These are phyloP conservation scores for Seladonia tumulorum DNA, from an alignment of 2,888 invertebrate species.

Conservation along the genomic window DNA sequence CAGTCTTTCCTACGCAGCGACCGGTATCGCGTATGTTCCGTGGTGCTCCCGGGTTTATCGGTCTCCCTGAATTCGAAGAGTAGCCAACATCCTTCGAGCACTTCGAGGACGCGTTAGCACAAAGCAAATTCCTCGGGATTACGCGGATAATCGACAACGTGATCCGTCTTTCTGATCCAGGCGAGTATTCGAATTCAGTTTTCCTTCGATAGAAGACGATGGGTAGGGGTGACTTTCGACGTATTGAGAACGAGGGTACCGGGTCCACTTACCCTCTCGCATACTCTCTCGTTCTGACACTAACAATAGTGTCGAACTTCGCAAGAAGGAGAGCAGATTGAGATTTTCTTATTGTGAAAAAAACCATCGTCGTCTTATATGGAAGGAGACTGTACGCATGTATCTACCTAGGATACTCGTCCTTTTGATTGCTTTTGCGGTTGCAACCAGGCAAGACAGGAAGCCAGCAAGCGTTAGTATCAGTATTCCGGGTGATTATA, in stretches of 20 bases:
- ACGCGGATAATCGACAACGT: background rate
- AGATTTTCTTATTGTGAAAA: no score
- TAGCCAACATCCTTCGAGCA: background rate
- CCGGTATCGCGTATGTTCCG: slow-evolving; percentile 29
- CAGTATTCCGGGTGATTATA: slow-evolving; percentile 8
- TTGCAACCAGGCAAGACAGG: background rate
- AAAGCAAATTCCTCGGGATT: background rate
- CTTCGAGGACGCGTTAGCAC: no score
- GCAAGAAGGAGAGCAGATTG: no score
- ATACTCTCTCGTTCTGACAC: no score
- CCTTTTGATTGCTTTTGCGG: background rate
- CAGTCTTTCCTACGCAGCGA: slow-evolving; percentile 36
- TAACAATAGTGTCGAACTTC: no score
- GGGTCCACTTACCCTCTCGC: no score
- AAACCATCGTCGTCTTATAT: no score
- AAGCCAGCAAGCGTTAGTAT: background rate
- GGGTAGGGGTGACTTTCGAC: no score
- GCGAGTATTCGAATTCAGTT: slow-evolving; percentile 7
- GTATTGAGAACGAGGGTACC: no score
- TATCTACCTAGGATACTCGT: no score
- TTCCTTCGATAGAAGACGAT: no score
- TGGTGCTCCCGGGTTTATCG: background rate
- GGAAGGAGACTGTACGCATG: no score
- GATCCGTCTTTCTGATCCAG: background rate
- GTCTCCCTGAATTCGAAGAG: background rate